phyloP scores from a whole-genome alignment of 2,113 vertebrate species.

The Cryptoleucopteryx plumbea region DNA sequence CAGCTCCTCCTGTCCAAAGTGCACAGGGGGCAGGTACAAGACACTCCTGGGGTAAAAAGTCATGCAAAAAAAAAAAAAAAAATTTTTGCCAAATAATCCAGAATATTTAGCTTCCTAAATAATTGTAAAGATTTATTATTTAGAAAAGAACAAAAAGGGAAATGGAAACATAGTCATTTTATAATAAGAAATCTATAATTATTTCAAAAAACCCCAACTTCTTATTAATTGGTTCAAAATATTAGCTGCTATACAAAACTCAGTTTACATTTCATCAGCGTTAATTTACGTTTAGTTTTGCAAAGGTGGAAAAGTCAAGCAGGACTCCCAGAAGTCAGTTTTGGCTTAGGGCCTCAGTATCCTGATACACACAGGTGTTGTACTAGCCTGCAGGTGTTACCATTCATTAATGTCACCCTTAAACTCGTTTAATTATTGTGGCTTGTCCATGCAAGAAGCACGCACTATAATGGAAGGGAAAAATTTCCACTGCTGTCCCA shows the following conservation, averaged over 20 bases:
- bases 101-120: background rate
- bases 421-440: background rate
- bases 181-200: background rate
- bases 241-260: background rate
- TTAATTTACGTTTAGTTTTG: background rate
- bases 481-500: background rate
- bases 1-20: slow-evolving; percentile 89
- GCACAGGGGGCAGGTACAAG: slow-evolving; percentile 92
- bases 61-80: background rate
- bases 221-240: background rate
- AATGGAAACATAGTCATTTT: background rate
- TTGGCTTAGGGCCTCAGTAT: background rate
- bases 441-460: background rate
- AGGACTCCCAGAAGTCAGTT: background rate
- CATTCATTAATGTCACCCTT: background rate
- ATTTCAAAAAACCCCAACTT: fast-evolving
- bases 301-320: background rate
- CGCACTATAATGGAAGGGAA: fast-evolving
- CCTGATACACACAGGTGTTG: background rate
- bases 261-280: no score
- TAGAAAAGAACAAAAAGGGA: background rate
- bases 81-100: background rate
- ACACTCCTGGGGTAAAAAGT: slow-evolving; percentile 51
- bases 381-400: background rate
- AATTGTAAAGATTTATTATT: background rate